Evolutionary conservation across 2,113 vertebrate genomes (phyloP), one percentile per base, ranked within the genome.

Genomic region (Oncorhynchus keta): DNA sequence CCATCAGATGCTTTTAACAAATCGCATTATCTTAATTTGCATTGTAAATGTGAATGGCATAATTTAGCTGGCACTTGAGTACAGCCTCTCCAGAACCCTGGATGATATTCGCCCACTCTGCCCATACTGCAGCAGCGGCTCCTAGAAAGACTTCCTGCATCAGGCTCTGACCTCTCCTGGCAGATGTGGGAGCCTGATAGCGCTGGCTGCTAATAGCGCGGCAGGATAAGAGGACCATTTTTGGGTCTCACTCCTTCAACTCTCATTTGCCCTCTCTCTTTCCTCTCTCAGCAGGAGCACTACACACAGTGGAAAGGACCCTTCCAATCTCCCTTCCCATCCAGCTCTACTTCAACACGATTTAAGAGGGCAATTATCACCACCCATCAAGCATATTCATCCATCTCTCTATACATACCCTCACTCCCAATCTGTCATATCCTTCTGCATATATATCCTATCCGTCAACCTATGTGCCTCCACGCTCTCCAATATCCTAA

Each of bases 81-180:
- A 86, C 78, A 66, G 57, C 57, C 26, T 66, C 14, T 26, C 24
- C 64, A 66, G 13, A n/a, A 30, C 24, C 65, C 59, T 62, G 59
- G 16, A 86, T 79, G 76, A 85, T 81, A 85, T 84, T 72, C 65
- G 76, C 83, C 82, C 85, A 78, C 79, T 85, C 79, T 75, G 78
- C 32, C 61, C 24, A 28, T 14, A 11, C 3, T 62, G 59, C 35
- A 49, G 70, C 74, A 45, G 39, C 2, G 64, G 71, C 74, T 75
- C 71, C 74, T 39, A 67, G 48, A 74, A 80, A 77, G 70, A 72
- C 70, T 75, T 59, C 85, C 75, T 72, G 70, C 80, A 83, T 70
- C 68, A 82, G 55, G 76, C 71, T 45, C 64, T 32, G 72, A 78
- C 55, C 70, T 80, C 6, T 3, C 69, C 59, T 12, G 66, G 12